Evolutionary conservation across 1,140 invertebrate species (phyloP).

Genomic region (Neodiprion virginianus): DNA sequence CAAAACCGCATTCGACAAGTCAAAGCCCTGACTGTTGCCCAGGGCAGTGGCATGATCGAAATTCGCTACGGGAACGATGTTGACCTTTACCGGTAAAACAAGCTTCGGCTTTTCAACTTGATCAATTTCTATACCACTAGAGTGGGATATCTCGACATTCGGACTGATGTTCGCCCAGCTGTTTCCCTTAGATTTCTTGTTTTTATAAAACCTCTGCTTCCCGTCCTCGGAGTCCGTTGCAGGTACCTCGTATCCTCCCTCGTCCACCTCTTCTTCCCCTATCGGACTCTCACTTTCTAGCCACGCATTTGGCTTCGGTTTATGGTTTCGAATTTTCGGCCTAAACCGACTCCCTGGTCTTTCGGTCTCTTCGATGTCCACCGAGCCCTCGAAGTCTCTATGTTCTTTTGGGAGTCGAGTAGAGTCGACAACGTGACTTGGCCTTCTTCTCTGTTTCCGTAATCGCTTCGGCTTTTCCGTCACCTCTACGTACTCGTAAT

Average conservation of each 20-base stretch:
- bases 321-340: slow-evolving; percentile 39
- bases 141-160: slow-evolving; percentile 45
- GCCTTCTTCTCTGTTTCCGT: slow-evolving; percentile 47
- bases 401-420: slow-evolving; percentile 52
- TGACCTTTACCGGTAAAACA: slow-evolving; percentile 48
- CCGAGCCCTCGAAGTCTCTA: slow-evolving; percentile 33
- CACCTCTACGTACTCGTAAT: slow-evolving; percentile 48
- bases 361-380: slow-evolving; percentile 33
- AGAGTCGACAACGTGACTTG: slow-evolving; percentile 31
- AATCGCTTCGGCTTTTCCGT: slow-evolving; percentile 43
- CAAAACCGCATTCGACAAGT: slow-evolving; percentile 52
- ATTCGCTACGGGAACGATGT: slow-evolving; percentile 49
- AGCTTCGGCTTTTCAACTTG: slow-evolving; percentile 55
- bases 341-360: slow-evolving; percentile 35
- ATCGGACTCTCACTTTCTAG: slow-evolving; percentile 31
- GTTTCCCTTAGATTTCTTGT: slow-evolving; percentile 28
- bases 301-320: slow-evolving; percentile 42
- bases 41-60: slow-evolving; percentile 56
- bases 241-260: slow-evolving; percentile 39
- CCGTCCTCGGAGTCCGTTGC: background rate
- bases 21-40: slow-evolving; percentile 55
- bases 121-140: slow-evolving; percentile 44
- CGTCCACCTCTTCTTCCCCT: slow-evolving; percentile 6
- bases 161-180: slow-evolving; percentile 50
- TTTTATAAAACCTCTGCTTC: slow-evolving; percentile 23